Evolutionary conservation across 2,113 vertebrate species (phyloP).

Genomic region (Charina bottae): DNA sequence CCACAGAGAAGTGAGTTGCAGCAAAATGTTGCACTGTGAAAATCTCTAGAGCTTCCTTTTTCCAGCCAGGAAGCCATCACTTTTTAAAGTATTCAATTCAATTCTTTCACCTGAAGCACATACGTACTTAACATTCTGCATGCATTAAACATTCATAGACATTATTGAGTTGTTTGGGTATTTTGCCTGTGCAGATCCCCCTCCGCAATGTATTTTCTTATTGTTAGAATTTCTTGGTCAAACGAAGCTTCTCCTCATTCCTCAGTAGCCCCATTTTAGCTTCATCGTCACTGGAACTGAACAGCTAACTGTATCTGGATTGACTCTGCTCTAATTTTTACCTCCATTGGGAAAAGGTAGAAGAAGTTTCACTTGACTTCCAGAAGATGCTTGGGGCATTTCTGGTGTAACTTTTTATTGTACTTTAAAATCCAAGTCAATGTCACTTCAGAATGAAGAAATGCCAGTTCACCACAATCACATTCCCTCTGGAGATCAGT

Average conservation of each 20-base stretch:
- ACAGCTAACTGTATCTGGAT: background rate
- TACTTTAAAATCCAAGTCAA: constrained; percentile 4
- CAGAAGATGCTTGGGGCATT: constrained; percentile 2
- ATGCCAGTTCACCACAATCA: background rate
- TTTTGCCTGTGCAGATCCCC: background rate
- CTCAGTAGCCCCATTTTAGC: background rate
- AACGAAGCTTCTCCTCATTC: background rate
- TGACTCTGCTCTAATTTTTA: background rate
- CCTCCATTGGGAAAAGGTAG: background rate
- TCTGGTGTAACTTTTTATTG: background rate
- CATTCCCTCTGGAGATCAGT: background rate
- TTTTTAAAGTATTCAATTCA: background rate
- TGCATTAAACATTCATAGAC: background rate
- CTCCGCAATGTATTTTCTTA: background rate
- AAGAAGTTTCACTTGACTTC: background rate
- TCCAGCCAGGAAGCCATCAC: background rate
- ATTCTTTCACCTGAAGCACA: background rate
- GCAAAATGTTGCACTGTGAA: background rate
- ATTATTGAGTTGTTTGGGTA: background rate
- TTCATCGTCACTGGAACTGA: background rate
- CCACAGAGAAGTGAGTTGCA: background rate
- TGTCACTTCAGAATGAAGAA: constrained; percentile 5
- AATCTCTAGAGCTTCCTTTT: background rate
- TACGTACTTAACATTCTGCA: background rate
- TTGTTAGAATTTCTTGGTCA: background rate